Percentiles rank a stretch among this genome's conserved stretches.
These are phyloP conservation scores for Temnopleurus reevesii DNA, from an alignment of 53 echinoderm and acorn worm genomes.

Conservation along the genomic window DNA sequence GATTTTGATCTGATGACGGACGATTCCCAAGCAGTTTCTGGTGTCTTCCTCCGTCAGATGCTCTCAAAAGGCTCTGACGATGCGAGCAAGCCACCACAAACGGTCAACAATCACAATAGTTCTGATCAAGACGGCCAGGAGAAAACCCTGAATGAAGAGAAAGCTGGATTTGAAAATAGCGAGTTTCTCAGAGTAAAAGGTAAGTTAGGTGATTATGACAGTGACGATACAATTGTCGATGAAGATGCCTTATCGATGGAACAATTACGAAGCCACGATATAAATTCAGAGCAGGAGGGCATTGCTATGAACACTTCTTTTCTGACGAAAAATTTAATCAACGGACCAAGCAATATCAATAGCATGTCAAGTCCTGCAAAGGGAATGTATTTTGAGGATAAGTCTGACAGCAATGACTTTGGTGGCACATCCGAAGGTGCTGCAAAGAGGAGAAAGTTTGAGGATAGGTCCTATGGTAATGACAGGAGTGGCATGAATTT, in stretches of 20 bases:
- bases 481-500: too few species aligned
- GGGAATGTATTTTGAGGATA: background rate
- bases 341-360: background rate
- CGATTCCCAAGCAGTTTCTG: slow-evolving; percentile 16
- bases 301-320: background rate
- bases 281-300: background rate
- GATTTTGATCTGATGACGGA: slow-evolving; percentile 32
- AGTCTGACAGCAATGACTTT: background rate
- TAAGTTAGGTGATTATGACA: background rate
- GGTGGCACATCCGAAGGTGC: too few species aligned
- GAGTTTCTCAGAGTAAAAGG: background rate
- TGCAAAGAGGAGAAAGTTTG: too few species aligned
- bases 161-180: background rate
- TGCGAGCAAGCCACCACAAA: background rate
- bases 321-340: background rate
- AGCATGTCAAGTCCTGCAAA: background rate
- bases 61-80: slow-evolving; percentile 19
- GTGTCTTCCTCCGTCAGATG: slow-evolving; percentile 38
- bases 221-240: background rate
- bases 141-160: background rate
- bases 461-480: too few species aligned
- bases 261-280: background rate
- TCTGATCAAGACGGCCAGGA: background rate
- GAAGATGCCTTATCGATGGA: background rate
- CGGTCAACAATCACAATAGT: background rate